Evolutionary conservation across 2,113 vertebrate genomes (phyloP).

Genomic region (Nycticryphes semicollaris): DNA sequence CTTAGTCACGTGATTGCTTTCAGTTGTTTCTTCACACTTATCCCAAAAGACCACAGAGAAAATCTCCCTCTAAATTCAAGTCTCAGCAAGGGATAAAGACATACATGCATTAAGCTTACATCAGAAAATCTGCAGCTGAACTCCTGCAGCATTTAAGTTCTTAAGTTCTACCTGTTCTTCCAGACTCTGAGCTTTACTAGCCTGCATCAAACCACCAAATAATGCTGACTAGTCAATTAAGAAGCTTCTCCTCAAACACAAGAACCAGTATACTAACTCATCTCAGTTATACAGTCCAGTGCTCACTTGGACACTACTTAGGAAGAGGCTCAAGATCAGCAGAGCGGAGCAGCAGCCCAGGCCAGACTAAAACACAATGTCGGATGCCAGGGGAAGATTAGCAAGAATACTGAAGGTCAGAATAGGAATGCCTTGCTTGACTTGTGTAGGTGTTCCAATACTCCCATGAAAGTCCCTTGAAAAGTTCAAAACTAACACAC

Average conservation of each 20-base stretch:
- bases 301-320: not conserved
- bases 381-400: not conserved
- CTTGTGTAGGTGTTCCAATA: fast-evolving
- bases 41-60: not conserved
- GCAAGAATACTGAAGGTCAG: not conserved
- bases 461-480: not conserved
- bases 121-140: conserved; percentile 15
- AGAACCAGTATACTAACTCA: not conserved
- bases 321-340: not conserved
- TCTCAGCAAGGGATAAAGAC: conserved; percentile 22
- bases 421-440: not conserved
- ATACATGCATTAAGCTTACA: not conserved
- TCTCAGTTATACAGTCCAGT: not conserved
- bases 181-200: not conserved
- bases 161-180: not conserved
- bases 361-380: not conserved
- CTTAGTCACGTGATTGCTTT: not conserved
- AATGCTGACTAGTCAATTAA: not conserved
- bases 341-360: not conserved
- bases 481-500: not conserved
- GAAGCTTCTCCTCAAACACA: not conserved
- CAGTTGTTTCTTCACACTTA: not conserved
- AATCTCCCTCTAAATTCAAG: conserved; percentile 13
- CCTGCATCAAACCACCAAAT: not conserved
- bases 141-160: not conserved